Base-by-base conservation (phyloP, 2,113 vertebrate species). In the Galbula dea region DNA sequence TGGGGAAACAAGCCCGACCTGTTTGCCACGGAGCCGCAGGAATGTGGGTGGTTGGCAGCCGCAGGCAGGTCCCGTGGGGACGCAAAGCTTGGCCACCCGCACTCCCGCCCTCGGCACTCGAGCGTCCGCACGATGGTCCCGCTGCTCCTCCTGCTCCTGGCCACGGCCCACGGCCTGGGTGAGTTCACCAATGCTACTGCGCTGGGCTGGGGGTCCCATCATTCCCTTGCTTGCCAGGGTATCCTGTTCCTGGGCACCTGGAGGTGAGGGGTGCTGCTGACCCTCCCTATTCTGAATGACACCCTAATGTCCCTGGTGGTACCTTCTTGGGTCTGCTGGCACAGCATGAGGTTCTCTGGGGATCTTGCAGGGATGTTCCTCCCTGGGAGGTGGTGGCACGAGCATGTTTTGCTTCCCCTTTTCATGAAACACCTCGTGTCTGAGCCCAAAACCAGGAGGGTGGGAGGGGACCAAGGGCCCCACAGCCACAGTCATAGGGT, bases 21-120 rank as follows among this genome's bases (percentile, higher is more conserved):
- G 96, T 97, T 96, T 93, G 92, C 83, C 55, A 16, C 37, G 65
- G 91, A 90, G 92, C 90, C 4, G 39, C 85, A 86, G 86, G 93
- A 93, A 90, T 94, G 83, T 92, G 85, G 93, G 91, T 55, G 89
- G 93, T 19, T 71, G 90, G 73, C 8, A 13, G 51, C 73, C 43
- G 9, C 94, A 41, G 96, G 94, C 37, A 75, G 79, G 75, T 76
- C 71, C 65, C n/a, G 0, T 2, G 8, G 41, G 91, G 85, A 76
- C 36, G 7, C 36, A 4, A 34, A 57, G 34, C 58, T 11, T 6
- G 4, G 13, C 29, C 23, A 1, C 24, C 43, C 41, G 5, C 94
- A 84, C 27, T 91, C 48, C 49, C 0, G 22, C 74, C 34, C 68
- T 66, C 48, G 43, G 86, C 83, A 86, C 54, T 15, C 46, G 14